A percentile compares a stretch with the other conserved stretches of the same genome.
Conservation (phyloP, 2,888 invertebrate genomes). For the Thereva nobilitata region DNA sequence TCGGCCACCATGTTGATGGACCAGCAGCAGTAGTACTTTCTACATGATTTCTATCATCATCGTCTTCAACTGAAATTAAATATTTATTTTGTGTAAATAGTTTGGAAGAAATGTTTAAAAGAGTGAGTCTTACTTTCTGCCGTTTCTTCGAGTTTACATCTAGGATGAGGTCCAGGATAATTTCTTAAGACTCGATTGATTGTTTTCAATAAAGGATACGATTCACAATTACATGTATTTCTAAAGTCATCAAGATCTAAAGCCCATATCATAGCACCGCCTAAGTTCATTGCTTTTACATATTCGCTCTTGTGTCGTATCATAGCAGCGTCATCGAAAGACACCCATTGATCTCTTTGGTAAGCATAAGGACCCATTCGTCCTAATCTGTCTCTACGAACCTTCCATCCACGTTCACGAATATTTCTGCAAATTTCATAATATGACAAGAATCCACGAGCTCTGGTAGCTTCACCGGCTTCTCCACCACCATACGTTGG, state of each 20-base stretch:
- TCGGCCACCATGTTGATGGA: slow-evolving; percentile 13
- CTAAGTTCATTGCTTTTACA: slow-evolving; percentile 76
- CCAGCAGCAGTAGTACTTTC: not conserved
- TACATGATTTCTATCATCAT: not conserved
- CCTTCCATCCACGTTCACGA: slow-evolving; percentile 74
- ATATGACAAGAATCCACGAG: slow-evolving; percentile 84
- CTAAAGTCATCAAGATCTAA: slow-evolving; percentile 86
- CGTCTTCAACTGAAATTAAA: slow-evolving; percentile 26
- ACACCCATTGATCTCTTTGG: slow-evolving; percentile 86
- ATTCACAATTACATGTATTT: slow-evolving; percentile 79
- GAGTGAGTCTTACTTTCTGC: slow-evolving; percentile 51
- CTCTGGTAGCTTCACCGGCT: slow-evolving; percentile 84
- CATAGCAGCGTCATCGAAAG: slow-evolving; percentile 87
- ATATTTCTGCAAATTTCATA: slow-evolving; percentile 88
- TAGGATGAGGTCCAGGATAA: slow-evolving; percentile 67
- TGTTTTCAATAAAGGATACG: slow-evolving; percentile 76
- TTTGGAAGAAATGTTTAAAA: not conserved
- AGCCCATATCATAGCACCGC: slow-evolving; percentile 90
- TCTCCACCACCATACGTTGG: slow-evolving; percentile 85
- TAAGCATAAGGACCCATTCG: slow-evolving; percentile 89
- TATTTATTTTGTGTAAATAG: not conserved
- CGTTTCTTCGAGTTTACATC: slow-evolving; percentile 62
- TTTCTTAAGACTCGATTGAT: slow-evolving; percentile 79
- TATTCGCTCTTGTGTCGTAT: slow-evolving; percentile 82
- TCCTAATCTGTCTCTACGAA: slow-evolving; percentile 76